phyloP scores from a whole-genome alignment of 2,797 vertebrate genomes.

The Propithecus perrieri region DNA sequence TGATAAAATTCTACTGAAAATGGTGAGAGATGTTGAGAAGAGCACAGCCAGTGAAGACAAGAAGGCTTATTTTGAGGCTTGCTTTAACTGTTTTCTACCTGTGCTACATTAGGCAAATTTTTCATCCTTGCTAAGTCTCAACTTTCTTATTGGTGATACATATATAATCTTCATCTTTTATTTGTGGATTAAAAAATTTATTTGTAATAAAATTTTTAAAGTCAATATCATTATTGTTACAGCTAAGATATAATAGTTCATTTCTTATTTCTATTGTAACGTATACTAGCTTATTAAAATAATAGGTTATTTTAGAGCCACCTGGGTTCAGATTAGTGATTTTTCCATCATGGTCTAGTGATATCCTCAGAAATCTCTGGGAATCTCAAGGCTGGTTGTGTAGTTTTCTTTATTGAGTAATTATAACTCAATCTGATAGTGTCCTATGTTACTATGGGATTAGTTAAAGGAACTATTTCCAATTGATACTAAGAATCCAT shows the following conservation, averaged over 20 bases:
- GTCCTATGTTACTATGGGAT: neutral
- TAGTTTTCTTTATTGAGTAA: neutral
- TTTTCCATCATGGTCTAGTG: slow-evolving; percentile 9
- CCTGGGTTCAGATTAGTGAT: neutral
- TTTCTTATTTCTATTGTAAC: neutral
- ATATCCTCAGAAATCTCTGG: neutral
- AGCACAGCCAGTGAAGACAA: neutral
- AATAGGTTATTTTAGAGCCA: slow-evolving; percentile 30
- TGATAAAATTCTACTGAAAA: slow-evolving; percentile 3
- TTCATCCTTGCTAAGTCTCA: neutral
- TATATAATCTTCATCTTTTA: neutral
- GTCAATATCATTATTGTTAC: neutral
- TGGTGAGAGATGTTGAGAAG: neutral
- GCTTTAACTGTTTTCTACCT: neutral
- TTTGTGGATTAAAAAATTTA: neutral
- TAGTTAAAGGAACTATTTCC: neutral
- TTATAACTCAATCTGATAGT: neutral
- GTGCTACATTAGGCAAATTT: neutral
- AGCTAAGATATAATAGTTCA: neutral
- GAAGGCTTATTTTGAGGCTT: neutral
- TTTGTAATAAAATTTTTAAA: slow-evolving; percentile 13
- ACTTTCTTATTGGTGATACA: neutral
- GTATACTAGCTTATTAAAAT: neutral
- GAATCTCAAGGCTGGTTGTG: neutral
- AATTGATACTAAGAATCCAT: neutral